Evolutionary conservation across 2,888 invertebrate genomes (phyloP), one percentile per base, ranked within the genome.

Genomic region (Epistrophe grossulariae): DNA sequence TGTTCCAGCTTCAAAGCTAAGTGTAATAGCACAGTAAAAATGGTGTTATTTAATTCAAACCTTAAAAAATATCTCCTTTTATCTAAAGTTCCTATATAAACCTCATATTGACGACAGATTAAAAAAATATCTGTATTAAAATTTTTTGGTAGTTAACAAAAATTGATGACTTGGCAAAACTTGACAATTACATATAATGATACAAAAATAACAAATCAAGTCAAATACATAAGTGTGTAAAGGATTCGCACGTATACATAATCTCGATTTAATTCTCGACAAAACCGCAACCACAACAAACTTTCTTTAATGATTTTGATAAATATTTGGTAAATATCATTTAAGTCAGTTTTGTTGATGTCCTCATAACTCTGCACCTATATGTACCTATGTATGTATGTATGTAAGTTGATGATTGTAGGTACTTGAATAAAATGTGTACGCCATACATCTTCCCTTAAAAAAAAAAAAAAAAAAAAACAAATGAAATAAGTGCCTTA

Each of bases 401-500:
- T n/a, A n/a, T n/a, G n/a, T n/a, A n/a, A n/a, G 28, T 24, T 24
- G 24, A 24, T 24, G 24, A 2, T 55, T 15, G 24, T 24, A 24
- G 28, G 4, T 55, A 55, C 55, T 55, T 15, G 9, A 55, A 55
- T 31, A 55, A 55, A 62, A 62, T 40, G 35, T 68, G 31, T 50
- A 40, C 17, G 38, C 38, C 50, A 66, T 64, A 57, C 43, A 59
- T 62, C n/a, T 66, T 43, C 48, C 11, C 9, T 24, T 35, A 40
- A 45, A 24, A 24, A 24, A 24, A 24, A 24, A 24, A 24, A 24
- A 24, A 24, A 24, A 24, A 3, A 24, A 24, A 24, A 77, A 59
- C 66, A 73, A 73, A 80, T 80, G 71, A 45, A 71, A 70, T 66
- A 77, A 80, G 70, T 79, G 17, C 70, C 40, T 57, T 55, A 66